phyloP scores from a whole-genome alignment of 2,888 invertebrate genomes.

The Philaethria dido region DNA sequence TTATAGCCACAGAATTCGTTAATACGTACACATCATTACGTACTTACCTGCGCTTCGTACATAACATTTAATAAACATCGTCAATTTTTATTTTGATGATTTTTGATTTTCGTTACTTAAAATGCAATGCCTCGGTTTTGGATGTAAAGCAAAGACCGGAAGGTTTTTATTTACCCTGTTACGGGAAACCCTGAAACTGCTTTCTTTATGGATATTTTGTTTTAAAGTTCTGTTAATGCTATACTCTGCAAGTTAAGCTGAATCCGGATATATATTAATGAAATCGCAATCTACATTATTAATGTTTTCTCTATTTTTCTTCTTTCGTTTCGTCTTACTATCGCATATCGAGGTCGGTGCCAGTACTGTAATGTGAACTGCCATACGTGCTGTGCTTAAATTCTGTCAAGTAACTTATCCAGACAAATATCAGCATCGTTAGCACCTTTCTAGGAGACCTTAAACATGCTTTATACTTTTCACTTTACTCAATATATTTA shows the following conservation, averaged over 20 bases:
- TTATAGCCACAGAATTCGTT: no score
- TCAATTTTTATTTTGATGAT: no score
- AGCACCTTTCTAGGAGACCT: neutral
- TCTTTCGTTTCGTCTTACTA: neutral
- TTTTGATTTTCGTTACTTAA: no score
- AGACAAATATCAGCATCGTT: neutral
- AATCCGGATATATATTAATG: no score
- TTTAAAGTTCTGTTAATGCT: neutral
- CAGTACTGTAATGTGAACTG: neutral
- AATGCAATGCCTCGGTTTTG: no score
- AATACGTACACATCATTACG: no score
- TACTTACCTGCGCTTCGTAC: no score
- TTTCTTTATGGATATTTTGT: no score
- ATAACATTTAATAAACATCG: no score
- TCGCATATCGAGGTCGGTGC: neutral
- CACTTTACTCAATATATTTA: neutral
- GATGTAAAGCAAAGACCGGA: no score
- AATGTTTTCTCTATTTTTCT: neutral
- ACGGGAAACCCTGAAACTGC: no score
- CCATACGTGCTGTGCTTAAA: conserved; percentile 6
- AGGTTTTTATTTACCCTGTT: no score
- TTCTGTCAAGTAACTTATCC: conserved; percentile 9
- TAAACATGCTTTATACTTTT: neutral
- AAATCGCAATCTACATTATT: neutral
- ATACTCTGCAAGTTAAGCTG: neutral